Evolutionary conservation across 1,140 invertebrate genomes (phyloP).

Genomic region (Holcopasites calliopsidis): DNA sequence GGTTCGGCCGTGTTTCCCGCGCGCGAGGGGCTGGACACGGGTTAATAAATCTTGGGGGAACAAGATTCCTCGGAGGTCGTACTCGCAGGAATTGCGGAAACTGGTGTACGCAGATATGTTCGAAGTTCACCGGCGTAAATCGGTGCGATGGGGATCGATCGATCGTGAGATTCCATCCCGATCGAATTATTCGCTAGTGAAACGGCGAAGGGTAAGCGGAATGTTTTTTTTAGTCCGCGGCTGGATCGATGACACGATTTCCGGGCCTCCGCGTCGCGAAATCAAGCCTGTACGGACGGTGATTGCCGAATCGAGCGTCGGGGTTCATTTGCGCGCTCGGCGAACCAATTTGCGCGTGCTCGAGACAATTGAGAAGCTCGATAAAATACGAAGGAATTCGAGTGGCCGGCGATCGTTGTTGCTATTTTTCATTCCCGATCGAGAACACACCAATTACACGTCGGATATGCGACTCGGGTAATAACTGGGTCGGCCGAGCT

Average conservation of each 20-base stretch:
- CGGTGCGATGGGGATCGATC: too few species aligned
- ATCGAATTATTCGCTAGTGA: too few species aligned
- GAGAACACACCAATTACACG: not conserved
- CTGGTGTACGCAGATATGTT: too few species aligned
- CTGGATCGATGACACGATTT: not conserved
- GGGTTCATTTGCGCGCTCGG: not conserved
- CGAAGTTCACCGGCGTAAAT: too few species aligned
- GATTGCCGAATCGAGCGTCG: not conserved
- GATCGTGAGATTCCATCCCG: too few species aligned
- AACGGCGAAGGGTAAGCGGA: too few species aligned
- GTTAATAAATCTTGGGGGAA: slow-evolving; percentile 65
- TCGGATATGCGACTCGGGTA: too few species aligned
- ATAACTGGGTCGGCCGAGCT: too few species aligned
- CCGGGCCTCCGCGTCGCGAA: not conserved
- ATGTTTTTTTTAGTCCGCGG: too few species aligned
- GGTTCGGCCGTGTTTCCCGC: slow-evolving; percentile 35
- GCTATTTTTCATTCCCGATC: not conserved
- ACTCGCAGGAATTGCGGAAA: too few species aligned
- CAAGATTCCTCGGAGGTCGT: slow-evolving; percentile 47
- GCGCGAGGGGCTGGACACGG: slow-evolving; percentile 42
- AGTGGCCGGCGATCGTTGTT: not conserved
- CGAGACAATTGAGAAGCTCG: not conserved
- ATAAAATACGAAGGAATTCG: not conserved
- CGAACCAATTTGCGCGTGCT: not conserved
- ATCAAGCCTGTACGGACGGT: not conserved